These are phyloP conservation scores for Myripristis jacobus DNA, from an alignment of 2,797 vertebrate species.

Conservation along the genomic window DNA sequence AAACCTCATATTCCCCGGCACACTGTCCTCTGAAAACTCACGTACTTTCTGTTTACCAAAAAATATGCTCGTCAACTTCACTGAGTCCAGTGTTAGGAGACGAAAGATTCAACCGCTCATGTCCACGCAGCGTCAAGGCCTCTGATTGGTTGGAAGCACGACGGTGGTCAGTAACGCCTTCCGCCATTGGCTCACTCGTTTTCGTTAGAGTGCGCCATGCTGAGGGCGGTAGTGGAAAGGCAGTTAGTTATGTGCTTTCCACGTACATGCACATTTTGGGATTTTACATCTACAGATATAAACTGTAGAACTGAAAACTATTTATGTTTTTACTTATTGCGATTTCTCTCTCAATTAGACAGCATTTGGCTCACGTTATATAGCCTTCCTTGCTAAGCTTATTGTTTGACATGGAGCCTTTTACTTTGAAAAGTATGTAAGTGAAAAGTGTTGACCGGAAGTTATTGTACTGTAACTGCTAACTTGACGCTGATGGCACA, in stretches of 20 bases:
- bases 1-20: fast-evolving
- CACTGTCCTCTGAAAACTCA: not conserved
- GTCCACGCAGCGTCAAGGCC: slow-evolving; percentile 7
- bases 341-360: no score
- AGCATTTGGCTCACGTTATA: no score
- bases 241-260: no score
- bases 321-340: no score
- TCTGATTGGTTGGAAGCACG: slow-evolving; percentile 61
- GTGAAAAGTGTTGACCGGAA: no score
- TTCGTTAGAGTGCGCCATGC: not conserved
- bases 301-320: no score
- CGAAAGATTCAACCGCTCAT: slow-evolving; percentile 64
- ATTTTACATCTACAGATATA: no score
- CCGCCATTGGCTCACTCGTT: slow-evolving; percentile 55
- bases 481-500: no score
- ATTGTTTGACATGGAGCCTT: not conserved
- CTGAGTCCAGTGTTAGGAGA: no score
- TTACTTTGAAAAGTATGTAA: slow-evolving; percentile 51
- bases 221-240: no score
- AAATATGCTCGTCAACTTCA: slow-evolving; percentile 43
- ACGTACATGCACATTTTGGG: no score
- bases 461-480: no score
- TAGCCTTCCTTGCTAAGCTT: not conserved
- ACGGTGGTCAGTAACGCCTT: slow-evolving; percentile 41
- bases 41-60: slow-evolving; percentile 11